Evolutionary conservation across 2,113 vertebrate genomes (phyloP), one percentile per base, ranked within the genome.

Genomic region (Solea solea): DNA sequence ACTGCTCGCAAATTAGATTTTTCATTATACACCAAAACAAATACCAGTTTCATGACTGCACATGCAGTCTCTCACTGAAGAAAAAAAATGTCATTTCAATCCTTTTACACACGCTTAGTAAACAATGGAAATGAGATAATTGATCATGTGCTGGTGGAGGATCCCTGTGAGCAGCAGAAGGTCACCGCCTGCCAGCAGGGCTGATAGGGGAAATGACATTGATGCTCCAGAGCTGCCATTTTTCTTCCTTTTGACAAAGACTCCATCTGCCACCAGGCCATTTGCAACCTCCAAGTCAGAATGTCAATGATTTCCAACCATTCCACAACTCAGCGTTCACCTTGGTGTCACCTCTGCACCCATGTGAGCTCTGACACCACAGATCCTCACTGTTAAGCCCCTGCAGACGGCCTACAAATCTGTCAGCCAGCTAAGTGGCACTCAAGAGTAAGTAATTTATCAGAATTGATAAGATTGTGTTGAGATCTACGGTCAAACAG

Each of bases 271-370:
- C 95, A 96, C 93, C 64, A 85, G 93, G 95, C 94, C 96, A 95
- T 95, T 97, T 96, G 93, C 93, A 95, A 94, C 91, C 93, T 94
- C 91, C 8, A 91, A 96, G 95, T 94, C 93, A 95, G 97, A 98
- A 97, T 97, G 96, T 94, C 96, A 97, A 97, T 98, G 96, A 97
- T 96, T 96, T 94, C 91, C 91, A 91, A 93, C 91, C 92, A 95
- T 94, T 95, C 92, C 83, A 90, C 89, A 94, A 92, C 89, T 89
- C 85, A 90, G 94, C 86, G 90, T 94, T 97, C 96, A 97, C 97
- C 96, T 97, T 97, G 95, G 91, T 74, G 92, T 95, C 94, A 95
- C 96, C 96, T 95, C 94, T 92, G 88, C 56, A 90, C 90, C 85
- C 13, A 83, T 85, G 89, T 90, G 83, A 91, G 90, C 86, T 88